phyloP scores from a whole-genome alignment of 1,140 invertebrate species.

The Pemphigus obesinymphae region DNA sequence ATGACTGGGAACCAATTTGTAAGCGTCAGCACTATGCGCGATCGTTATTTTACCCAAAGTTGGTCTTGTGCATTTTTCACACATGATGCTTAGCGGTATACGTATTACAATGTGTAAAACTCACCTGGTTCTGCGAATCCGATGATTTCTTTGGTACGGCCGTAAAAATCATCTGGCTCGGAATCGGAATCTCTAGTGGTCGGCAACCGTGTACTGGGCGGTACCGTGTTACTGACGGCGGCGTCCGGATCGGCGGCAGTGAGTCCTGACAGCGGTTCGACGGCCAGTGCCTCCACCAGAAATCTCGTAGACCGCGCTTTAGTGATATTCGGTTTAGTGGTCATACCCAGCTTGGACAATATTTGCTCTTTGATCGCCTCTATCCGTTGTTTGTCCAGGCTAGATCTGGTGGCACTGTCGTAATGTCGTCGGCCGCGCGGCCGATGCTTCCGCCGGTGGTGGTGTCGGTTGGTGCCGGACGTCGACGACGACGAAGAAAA shows the following conservation, averaged over 20 bases:
- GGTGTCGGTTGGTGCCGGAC: constrained; percentile 29
- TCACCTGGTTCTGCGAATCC: constrained; percentile 75
- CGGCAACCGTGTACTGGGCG: constrained; percentile 38
- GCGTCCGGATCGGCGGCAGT: constrained; percentile 46
- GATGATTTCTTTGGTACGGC: constrained; percentile 73
- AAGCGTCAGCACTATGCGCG: no score
- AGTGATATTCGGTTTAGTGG: constrained; percentile 65
- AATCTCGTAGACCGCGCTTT: constrained; percentile 60
- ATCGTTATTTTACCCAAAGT: no score
- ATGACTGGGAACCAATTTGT: no score
- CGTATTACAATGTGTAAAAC: no score
- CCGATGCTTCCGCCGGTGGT: constrained; percentile 32
- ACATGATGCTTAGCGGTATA: no score
- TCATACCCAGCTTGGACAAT: constrained; percentile 66
- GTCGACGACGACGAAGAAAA: neutral
- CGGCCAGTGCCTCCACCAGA: constrained; percentile 64
- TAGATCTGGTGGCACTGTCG: constrained; percentile 48
- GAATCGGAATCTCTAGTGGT: constrained; percentile 49
- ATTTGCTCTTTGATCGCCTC: constrained; percentile 75
- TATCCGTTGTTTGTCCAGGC: constrained; percentile 59
- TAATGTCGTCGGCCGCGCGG: constrained; percentile 24
- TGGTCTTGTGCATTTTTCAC: no score
- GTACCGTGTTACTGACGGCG: constrained; percentile 42
- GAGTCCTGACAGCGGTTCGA: constrained; percentile 54
- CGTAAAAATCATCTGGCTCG: constrained; percentile 68